These are phyloP conservation scores for Noctua janthe DNA, from an alignment of 2,888 invertebrate species.

Conservation along the genomic window DNA sequence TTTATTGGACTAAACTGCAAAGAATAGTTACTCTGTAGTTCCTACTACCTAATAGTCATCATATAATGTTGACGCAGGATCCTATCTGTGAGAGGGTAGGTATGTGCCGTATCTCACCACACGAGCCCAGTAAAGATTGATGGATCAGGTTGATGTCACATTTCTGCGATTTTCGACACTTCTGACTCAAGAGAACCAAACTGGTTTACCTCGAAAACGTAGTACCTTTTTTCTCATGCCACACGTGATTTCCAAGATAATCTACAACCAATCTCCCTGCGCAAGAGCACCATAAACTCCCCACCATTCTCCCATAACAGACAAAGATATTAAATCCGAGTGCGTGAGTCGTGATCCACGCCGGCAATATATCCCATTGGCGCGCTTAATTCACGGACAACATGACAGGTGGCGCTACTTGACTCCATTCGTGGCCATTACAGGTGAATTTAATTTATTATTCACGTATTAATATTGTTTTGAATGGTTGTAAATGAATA, in stretches of 20 bases:
- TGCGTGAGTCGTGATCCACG: slow-evolving; percentile 54
- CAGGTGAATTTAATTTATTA: slow-evolving; percentile 46
- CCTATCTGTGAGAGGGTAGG: neutral
- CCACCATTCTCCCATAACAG: slow-evolving; percentile 14
- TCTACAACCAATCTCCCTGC: neutral
- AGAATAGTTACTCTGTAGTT: neutral
- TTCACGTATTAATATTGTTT: slow-evolving; percentile 41
- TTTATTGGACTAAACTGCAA: neutral
- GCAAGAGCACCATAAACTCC: slow-evolving; percentile 12
- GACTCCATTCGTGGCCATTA: slow-evolving; percentile 36
- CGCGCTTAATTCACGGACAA: slow-evolving; percentile 43
- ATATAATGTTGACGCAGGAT: neutral
- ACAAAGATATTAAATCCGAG: slow-evolving; percentile 42
- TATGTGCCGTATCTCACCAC: neutral
- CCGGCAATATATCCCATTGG: slow-evolving; percentile 47
- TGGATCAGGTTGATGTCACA: no score
- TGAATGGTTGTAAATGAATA: slow-evolving; percentile 17
- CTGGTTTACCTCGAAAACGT: neutral
- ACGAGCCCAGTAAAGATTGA: neutral
- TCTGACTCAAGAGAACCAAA: neutral
- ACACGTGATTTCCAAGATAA: neutral
- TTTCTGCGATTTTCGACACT: neutral
- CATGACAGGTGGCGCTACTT: slow-evolving; percentile 60
- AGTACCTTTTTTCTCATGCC: neutral
- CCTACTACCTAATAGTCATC: neutral